A percentile compares a stretch with the other conserved stretches of the same genome.
These are phyloP conservation scores for Arnoldichthys spilopterus DNA, from an alignment of 2,797 vertebrate genomes.

Conservation along the genomic window DNA sequence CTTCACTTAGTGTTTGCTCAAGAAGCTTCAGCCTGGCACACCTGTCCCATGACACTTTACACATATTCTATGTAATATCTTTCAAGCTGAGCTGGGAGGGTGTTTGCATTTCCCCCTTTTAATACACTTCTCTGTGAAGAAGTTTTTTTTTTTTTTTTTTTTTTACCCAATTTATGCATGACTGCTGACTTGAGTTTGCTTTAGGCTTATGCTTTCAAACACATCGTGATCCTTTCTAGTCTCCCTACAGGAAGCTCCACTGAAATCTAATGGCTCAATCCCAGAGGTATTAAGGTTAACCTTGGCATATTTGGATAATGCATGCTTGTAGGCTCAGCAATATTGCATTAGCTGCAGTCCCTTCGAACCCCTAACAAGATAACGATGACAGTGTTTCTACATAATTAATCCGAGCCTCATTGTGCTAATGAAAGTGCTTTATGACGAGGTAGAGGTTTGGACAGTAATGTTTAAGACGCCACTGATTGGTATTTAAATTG, in stretches of 20 bases:
- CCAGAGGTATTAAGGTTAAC: slow-evolving; percentile 26
- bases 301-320: slow-evolving; percentile 35
- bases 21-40: slow-evolving; percentile 14
- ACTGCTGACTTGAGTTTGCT: slow-evolving; percentile 11
- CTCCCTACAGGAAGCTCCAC: slow-evolving; percentile 8
- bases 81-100: slow-evolving; percentile 14
- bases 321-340: slow-evolving; percentile 19
- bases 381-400: slow-evolving; percentile 47
- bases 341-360: slow-evolving; percentile 38
- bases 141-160: too few species aligned
- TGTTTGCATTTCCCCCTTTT: slow-evolving; percentile 29
- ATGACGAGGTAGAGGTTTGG: slow-evolving; percentile 53
- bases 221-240: slow-evolving; percentile 20
- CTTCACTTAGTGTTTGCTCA: slow-evolving; percentile 50
- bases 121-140: slow-evolving; percentile 15
- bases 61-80: slow-evolving; percentile 18
- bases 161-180: slow-evolving; percentile 29
- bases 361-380: slow-evolving; percentile 31
- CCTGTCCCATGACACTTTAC: slow-evolving; percentile 7
- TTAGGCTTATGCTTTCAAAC: slow-evolving; percentile 25
- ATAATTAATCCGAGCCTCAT: slow-evolving; percentile 49
- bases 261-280: slow-evolving; percentile 27
- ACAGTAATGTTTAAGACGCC: slow-evolving; percentile 49
- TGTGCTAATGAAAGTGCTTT: slow-evolving; percentile 62
- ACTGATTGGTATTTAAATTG: slow-evolving; percentile 60